Evolutionary conservation across 1,140 invertebrate species (phyloP).

Genomic region (Drosophila takahashii): DNA sequence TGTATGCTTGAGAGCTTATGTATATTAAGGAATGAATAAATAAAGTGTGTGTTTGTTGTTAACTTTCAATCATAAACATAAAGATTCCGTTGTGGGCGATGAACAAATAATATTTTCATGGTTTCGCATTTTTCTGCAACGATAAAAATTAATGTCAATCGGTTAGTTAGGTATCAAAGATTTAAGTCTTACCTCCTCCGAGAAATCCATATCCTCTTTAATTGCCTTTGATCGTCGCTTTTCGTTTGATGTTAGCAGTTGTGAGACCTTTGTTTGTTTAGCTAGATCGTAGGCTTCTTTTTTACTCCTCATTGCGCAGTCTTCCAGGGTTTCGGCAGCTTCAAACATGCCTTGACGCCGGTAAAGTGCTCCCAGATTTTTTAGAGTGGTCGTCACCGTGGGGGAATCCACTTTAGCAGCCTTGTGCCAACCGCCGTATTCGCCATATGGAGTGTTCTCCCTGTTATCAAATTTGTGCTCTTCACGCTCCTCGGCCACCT

Average conservation of each 20-base stretch:
- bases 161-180: not conserved
- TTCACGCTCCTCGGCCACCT: conserved; percentile 98
- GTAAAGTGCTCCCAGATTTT: conserved; percentile 98
- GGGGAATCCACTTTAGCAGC: conserved; percentile 99
- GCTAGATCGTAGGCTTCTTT: conserved; percentile 97
- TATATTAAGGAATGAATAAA: conserved; percentile 82
- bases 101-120: conserved; percentile 67
- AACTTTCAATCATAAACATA: conserved; percentile 73
- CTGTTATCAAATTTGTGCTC: conserved; percentile 97
- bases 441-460: conserved; percentile 95
- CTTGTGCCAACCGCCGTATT: conserved; percentile 99
- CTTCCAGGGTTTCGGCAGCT: conserved; percentile 98
- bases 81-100: conserved; percentile 59
- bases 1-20: conserved; percentile 63
- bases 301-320: conserved; percentile 96
- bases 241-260: conserved; percentile 87
- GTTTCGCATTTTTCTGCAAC: conserved; percentile 72
- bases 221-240: conserved; percentile 80
- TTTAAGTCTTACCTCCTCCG: conserved; percentile 67
- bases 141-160: conserved; percentile 11
- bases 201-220: conserved; percentile 77
- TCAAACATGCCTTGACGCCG: conserved; percentile 99
- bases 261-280: conserved; percentile 93
- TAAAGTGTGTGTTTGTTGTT: conserved; percentile 67
- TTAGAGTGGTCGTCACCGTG: conserved; percentile 98